A percentile compares a stretch with the other conserved stretches of the same genome.
Evolutionary conservation across 2,797 vertebrate genomes (phyloP).

Genomic region (Microhierax caerulescens): DNA sequence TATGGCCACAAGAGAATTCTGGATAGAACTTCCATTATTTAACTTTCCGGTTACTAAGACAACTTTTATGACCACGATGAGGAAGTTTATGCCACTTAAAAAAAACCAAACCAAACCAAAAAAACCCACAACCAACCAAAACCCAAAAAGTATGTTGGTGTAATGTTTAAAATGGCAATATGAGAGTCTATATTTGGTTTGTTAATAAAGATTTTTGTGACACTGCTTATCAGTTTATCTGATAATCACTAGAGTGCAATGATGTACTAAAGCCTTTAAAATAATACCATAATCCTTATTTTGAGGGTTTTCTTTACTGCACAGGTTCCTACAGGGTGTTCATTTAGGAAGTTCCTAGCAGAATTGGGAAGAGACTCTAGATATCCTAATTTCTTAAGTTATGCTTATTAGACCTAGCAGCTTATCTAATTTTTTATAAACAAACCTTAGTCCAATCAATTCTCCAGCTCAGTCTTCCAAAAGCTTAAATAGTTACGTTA

Average conservation of each 20-base stretch:
- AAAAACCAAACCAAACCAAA: background rate
- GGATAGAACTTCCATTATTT: background rate
- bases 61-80: background rate
- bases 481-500: background rate
- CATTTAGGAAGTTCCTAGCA: background rate
- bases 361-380: background rate
- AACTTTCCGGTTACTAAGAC: background rate
- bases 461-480: background rate
- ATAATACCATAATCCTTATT: background rate
- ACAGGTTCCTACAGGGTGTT: background rate
- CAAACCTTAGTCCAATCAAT: background rate
- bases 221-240: background rate
- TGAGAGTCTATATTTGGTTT: background rate
- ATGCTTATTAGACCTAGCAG: background rate
- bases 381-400: background rate
- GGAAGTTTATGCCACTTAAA: background rate
- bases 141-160: background rate
- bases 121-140: background rate
- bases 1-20: background rate
- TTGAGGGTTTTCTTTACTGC: background rate
- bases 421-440: background rate
- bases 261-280: background rate
- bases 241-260: background rate
- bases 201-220: background rate
- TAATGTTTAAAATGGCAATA: background rate